Base-by-base conservation (phyloP, 2,888 invertebrate genomes). In the Drymonia ruficornis region DNA sequence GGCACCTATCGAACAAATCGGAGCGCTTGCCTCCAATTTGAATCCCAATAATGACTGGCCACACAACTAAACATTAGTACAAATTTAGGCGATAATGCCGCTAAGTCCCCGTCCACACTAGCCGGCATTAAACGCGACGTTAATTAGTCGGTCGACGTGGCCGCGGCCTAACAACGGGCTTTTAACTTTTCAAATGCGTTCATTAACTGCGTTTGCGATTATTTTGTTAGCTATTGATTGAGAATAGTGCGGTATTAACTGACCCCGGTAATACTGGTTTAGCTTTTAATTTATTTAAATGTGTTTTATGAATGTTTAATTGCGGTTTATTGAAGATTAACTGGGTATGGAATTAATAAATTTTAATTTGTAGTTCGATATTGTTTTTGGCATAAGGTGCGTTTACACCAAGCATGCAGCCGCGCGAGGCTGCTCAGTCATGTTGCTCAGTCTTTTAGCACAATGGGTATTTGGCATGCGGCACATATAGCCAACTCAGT, bases 171-270 rank as follows among this genome's bases (percentile, higher is more conserved):
- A 82, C 74, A 70, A 75, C 71, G 76, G 77, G 89, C 89, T 88
- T 90, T 87, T 89, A 90, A 90, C 91, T 91, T 91, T 91, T 90
- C 89, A 86, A 90, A 90, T 82, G 86, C 82, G 78, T 86, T 84
- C 86, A 89, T 89, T 89, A 86, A 84, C 81, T 84, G 82, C 76
- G 64, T 18, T 34, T 34, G 65, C 80, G 83, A 86, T 87, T 87
- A 84, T 87, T 84, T 83, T 79, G 76, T 65, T 63, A 61, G 61
- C 71, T 74, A 76, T 77, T 82, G 83, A 87, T 84, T 83, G 82
- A 82, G 86, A 82, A 80, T 84, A 74, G 76, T 75, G 71, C 56
- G 75, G 69, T 72, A 80, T 82, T 76, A 74, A 65, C 59, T 67
- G 51, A 59, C 55, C 18, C 28, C 29, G 70, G 67, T 79, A 74